Base-by-base conservation (phyloP, 2,113 vertebrate species). In the Tragelaphus strepsiceros region DNA sequence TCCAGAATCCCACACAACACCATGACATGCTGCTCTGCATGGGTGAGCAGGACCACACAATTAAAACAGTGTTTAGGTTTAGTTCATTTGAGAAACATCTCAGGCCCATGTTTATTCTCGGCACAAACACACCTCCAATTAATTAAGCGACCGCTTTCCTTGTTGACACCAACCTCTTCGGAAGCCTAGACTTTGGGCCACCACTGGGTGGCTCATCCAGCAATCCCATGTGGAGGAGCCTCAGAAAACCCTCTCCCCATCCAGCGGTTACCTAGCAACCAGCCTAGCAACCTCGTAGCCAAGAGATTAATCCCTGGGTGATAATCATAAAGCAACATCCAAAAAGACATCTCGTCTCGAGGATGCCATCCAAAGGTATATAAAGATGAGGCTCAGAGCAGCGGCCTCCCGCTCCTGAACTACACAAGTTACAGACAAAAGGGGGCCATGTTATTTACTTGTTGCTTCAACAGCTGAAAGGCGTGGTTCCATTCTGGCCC, bases 251-350 rank as follows among this genome's bases (percentile, higher is more conserved):
- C 96, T 93, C 67, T 89, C 92, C 98, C 98, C 98, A 90, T 96
- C 96, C 97, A 89, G 97, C 39, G 39, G 99, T 99, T 98, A 98
- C 99, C 98, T 99, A 99, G 99, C 99, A 99, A 99, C 99, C 97
- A 98, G 98, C 99, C 98, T 99, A 98, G 99, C 99, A 99, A 99
- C 98, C 97, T 59, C 10, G n/a, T 14, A 98, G 97, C 95, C 97
- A 30, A 78, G 98, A 98, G 98, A 98, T 96, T 97, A 98, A 98
- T 98, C 98, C 98, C 97, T 16, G 5, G 97, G 95, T 0, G 54
- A 98, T 83, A 94, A 92, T 90, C 94, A 94, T 28, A 51, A 96
- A 98, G 96, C 32, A 95, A 39, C 94, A 98, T 87, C 98, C 97
- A 71, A 89, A 97, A 92, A 90, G 97, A 96, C 82, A 88, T 83